Evolutionary conservation across 2,797 vertebrate genomes (phyloP), one percentile per base, ranked within the genome.

Genomic region (Poecilia gillii): DNA sequence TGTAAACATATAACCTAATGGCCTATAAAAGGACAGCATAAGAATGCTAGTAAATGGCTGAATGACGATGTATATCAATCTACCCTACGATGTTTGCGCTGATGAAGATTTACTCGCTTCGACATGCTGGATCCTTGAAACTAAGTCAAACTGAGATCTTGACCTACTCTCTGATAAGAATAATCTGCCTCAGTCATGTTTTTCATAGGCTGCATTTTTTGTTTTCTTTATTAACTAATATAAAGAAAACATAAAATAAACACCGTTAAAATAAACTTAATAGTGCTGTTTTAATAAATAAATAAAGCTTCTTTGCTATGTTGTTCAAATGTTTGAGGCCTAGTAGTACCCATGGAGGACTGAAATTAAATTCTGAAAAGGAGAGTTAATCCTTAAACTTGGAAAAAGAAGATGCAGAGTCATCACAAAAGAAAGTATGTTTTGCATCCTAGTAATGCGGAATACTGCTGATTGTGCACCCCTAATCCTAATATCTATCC

Each of bases 161-260:
- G 55, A 59, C n/a, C n/a, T 59, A 59, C 4, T 59, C 13, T 28
- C 25, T 57, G 11, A 59, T 31, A 6, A 28, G 12, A 28, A 28
- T 31, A 28, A 47, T 97, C 96, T 0, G 97, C 98, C 0, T 99
- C 98, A 0, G 84, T 92, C 0, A 77, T 96, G 87, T 94, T 98
- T 0, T 90, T 99, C 75, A 1, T 97, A 0, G 98, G 98, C 87
- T 98, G 97, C 90, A 95, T 97, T 84, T 99, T 96, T 99, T 53
- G 95, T 96, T 57, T 72, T 98, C 78, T 98, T 97, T 74, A 95
- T 99, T 85, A 95, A 94, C 87, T 94, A 28, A 95, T 0, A 96
- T 97, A 33, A 33, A 33, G 33, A 33, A 33, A 33, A 33, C 33
- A 33, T 33, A 33, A 33, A 33, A 33, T 33, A 33, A 33, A 33